phyloP scores from a whole-genome alignment of 2,113 vertebrate genomes.

The Vidua chalybeata region DNA sequence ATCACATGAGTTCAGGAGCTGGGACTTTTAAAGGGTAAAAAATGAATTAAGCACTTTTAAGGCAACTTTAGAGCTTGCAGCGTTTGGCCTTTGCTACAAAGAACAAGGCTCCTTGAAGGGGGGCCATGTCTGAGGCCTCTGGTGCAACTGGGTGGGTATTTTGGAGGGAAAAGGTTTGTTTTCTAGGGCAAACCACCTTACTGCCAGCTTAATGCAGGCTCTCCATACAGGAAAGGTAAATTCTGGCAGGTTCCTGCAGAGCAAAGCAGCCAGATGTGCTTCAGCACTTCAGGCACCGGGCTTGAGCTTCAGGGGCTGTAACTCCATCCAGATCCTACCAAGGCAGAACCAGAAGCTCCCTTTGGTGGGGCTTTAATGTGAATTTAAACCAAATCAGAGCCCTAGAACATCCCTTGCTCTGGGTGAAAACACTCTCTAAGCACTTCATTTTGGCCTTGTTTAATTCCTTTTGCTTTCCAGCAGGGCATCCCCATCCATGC shows the following conservation, averaged over 20 bases:
- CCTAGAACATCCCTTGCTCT: not conserved
- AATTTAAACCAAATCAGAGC: not conserved
- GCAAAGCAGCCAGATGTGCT: rapidly evolving
- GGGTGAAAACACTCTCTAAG: not conserved
- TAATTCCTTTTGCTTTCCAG: not conserved
- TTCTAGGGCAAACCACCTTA: not conserved
- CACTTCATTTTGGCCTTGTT: not conserved
- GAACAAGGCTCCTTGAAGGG: not conserved
- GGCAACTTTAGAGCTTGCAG: not conserved
- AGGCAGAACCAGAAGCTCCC: not conserved
- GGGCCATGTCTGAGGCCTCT: not conserved
- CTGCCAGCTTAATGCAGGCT: not conserved
- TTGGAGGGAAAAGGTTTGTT: not conserved
- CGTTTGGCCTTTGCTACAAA: not conserved
- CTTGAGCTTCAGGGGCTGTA: not conserved
- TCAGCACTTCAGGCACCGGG: rapidly evolving
- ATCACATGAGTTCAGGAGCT: not conserved
- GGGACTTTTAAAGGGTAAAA: not conserved
- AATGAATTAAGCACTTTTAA: not conserved
- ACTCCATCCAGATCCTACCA: not conserved
- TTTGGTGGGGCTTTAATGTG: not conserved
- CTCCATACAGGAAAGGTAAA: not conserved
- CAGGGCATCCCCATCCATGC: rapidly evolving
- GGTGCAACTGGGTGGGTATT: not conserved
- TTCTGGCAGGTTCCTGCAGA: not conserved